A percentile compares a stretch with the other conserved stretches of the same genome.
Conservation (phyloP, 2,113 vertebrate genomes). For the Riparia riparia region DNA sequence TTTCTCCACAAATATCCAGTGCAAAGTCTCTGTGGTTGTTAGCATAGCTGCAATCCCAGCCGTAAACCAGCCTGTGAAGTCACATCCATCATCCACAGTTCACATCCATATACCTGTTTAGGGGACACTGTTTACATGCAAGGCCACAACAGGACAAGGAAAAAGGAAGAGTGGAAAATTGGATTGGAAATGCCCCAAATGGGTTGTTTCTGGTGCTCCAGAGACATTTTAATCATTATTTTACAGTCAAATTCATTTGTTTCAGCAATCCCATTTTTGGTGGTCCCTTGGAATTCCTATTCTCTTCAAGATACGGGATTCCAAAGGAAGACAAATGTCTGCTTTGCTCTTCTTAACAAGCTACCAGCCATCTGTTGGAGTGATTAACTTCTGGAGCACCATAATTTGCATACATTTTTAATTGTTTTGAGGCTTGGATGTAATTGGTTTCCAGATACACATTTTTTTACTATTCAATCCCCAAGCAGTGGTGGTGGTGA, state of each 20-base stretch:
- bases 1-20: not conserved
- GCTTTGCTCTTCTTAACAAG: not conserved
- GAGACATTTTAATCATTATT: not conserved
- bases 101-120: not conserved
- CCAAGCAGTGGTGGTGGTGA: not conserved
- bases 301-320: not conserved
- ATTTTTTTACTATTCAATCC: not conserved
- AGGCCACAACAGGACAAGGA: not conserved
- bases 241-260: not conserved
- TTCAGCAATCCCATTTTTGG: not conserved
- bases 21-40: not conserved
- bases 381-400: constrained; percentile 38
- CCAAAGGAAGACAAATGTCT: not conserved
- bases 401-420: constrained; percentile 36
- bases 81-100: not conserved
- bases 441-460: not conserved
- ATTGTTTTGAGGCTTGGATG: constrained; percentile 50
- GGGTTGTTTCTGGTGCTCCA: not conserved
- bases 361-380: constrained; percentile 18
- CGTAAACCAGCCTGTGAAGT: not conserved
- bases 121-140: not conserved
- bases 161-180: not conserved
- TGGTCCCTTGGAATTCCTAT: not conserved
- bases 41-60: not conserved
- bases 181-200: not conserved